These are phyloP conservation scores for Mixornis gularis DNA, from an alignment of 2,113 vertebrate genomes.

Conservation along the genomic window DNA sequence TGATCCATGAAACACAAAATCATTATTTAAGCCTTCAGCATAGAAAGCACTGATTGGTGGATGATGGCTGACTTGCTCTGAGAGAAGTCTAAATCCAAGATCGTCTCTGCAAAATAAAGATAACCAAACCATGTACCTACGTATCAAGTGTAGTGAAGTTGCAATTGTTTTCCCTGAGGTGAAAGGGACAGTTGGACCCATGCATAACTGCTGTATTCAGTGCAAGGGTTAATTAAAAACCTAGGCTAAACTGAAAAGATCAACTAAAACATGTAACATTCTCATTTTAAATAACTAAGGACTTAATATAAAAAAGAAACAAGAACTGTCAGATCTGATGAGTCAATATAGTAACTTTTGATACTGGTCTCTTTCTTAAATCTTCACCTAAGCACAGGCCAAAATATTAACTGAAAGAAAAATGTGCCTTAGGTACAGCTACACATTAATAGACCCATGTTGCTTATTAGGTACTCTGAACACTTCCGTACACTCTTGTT, in stretches of 20 bases:
- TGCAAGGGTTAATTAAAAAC: background rate
- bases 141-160: background rate
- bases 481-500: background rate
- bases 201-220: background rate
- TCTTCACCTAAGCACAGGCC: background rate
- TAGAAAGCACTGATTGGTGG: slow-evolving; percentile 97
- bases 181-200: background rate
- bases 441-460: background rate
- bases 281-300: background rate
- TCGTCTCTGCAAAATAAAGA: slow-evolving; percentile 81
- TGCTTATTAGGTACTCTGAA: background rate
- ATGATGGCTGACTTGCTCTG: slow-evolving; percentile 97
- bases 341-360: background rate
- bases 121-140: background rate
- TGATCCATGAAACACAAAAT: slow-evolving; percentile 95
- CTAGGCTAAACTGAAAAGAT: background rate
- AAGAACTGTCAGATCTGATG: background rate
- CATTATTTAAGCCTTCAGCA: slow-evolving; percentile 88
- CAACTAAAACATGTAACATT: background rate
- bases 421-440: background rate
- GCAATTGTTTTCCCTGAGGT: background rate
- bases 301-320: background rate
- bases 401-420: background rate
- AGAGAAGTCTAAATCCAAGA: slow-evolving; percentile 93
- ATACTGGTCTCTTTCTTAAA: background rate